Conservation (phyloP, 2,888 invertebrate genomes). For the Nemurella pictetii region DNA sequence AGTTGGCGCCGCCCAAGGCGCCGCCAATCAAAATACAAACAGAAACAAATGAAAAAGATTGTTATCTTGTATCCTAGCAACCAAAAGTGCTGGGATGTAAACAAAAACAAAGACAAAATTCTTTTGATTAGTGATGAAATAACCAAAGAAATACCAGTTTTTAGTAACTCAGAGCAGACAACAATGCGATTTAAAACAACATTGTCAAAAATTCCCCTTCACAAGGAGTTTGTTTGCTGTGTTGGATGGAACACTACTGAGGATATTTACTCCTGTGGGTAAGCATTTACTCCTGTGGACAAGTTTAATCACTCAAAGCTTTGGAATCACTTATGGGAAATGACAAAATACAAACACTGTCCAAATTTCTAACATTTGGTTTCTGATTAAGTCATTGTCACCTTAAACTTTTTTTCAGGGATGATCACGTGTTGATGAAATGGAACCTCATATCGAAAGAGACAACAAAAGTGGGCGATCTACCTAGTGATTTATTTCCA, state of each 20-base stretch:
- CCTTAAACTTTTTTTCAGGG: conserved; percentile 63
- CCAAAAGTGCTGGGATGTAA: not conserved
- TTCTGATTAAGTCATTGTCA: not conserved
- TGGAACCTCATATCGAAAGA: conserved; percentile 86
- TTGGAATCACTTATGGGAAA: no score
- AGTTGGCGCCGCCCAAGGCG: not conserved
- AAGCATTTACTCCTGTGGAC: no score
- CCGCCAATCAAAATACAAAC: not conserved
- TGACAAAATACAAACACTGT: no score
- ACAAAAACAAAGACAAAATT: not conserved
- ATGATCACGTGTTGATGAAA: conserved; percentile 85
- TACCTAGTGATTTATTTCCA: conserved; percentile 83
- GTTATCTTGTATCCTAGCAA: not conserved
- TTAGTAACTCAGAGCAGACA: conserved; percentile 5
- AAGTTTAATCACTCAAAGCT: no score
- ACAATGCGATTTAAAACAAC: conserved; percentile 82
- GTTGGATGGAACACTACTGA: conserved; percentile 93
- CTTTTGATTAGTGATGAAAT: not conserved
- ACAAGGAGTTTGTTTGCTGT: conserved; percentile 81
- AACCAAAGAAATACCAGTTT: conserved; percentile 23
- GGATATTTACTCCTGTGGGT: conserved; percentile 91
- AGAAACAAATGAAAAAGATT: not conserved
- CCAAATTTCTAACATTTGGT: no score
- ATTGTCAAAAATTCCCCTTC: conserved; percentile 73
- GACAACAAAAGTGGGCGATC: conserved; percentile 72